Evolutionary conservation across 2,797 vertebrate genomes (phyloP).

Genomic region (Neomorphus geoffroyi): DNA sequence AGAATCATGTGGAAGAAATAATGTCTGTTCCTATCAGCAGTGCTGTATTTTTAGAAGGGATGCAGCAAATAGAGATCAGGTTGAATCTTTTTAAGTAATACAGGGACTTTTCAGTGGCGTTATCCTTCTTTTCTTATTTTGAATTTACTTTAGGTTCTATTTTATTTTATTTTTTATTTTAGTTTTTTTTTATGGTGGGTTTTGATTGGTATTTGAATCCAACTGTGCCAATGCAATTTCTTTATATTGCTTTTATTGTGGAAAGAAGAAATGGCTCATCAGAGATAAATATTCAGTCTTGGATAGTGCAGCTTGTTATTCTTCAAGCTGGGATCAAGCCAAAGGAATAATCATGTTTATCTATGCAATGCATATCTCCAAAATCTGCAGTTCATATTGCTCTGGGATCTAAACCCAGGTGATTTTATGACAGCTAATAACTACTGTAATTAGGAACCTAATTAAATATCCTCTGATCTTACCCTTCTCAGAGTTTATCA

Average conservation of each 20-base stretch:
- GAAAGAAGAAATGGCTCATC: neutral
- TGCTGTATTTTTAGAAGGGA: neutral
- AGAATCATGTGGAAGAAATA: neutral
- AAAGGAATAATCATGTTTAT: neutral
- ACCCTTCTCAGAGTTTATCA: neutral
- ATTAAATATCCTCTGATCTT: constrained; percentile 33
- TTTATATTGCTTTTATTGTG: neutral
- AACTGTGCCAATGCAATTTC: neutral
- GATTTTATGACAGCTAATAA: constrained; percentile 18
- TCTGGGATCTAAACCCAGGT: neutral
- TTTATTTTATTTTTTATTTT: too few species aligned
- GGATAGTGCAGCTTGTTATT: neutral
- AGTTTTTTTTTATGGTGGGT: too few species aligned
- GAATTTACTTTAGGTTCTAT: neutral
- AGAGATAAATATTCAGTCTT: neutral
- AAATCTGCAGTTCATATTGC: neutral
- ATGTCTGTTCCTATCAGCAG: neutral
- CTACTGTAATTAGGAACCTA: constrained; percentile 24
- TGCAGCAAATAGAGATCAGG: neutral
- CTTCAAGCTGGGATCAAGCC: neutral
- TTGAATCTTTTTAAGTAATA: neutral
- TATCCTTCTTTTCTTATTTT: neutral
- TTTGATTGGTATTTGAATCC: neutral
- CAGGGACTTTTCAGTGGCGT: neutral
- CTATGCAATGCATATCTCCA: neutral